Conservation (phyloP, 2,888 invertebrate genomes). For the Bombylius major region DNA sequence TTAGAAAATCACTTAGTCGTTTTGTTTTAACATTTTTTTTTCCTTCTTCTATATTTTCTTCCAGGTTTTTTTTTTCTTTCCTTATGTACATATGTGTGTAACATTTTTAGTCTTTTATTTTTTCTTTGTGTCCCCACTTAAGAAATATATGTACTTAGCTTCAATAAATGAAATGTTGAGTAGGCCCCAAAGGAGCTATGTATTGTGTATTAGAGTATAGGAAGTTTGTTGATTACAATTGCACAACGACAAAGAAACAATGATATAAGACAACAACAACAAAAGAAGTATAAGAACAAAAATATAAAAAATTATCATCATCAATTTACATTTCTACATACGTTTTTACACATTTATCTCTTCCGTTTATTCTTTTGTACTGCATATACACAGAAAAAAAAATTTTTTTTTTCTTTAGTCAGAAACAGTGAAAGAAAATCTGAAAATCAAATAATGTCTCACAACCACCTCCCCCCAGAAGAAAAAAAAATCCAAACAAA, state of each 20-base stretch:
- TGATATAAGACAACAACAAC: too few relatives aligned
- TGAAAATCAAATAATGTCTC: constrained; percentile 12
- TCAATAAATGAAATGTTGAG: background rate
- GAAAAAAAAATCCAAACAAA: background rate
- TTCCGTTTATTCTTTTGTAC: too few relatives aligned
- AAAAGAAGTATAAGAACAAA: too few relatives aligned
- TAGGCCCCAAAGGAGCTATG: constrained; percentile 5
- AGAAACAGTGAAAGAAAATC: background rate
- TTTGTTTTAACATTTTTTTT: background rate
- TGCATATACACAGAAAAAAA: background rate
- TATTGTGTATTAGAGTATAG: background rate
- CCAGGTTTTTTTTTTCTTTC: background rate
- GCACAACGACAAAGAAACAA: too few relatives aligned
- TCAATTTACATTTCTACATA: too few relatives aligned
- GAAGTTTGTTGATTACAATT: constrained; percentile 1
- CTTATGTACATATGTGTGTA: background rate
- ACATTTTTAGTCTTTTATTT: background rate
- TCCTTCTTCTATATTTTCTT: background rate
- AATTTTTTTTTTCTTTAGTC: background rate
- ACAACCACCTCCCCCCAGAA: too few relatives aligned
- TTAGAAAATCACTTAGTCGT: constrained; percentile 3
- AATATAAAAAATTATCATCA: too few relatives aligned
- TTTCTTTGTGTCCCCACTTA: background rate
- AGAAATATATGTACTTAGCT: background rate
- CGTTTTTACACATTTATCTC: too few relatives aligned